phyloP scores from a whole-genome alignment of 2,797 vertebrate species.

The Allobates femoralis region DNA sequence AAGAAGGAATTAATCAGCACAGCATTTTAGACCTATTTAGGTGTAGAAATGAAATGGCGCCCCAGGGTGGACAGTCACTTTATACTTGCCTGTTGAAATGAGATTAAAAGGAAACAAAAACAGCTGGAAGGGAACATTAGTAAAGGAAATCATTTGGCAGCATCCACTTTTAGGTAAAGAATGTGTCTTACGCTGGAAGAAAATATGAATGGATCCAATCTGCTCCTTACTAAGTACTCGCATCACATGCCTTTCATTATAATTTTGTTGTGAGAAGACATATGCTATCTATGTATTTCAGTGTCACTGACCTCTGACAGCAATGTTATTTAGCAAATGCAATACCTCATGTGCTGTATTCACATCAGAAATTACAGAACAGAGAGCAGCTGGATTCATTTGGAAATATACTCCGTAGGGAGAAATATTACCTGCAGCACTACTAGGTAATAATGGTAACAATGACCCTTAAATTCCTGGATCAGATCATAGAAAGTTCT shows the following conservation, averaged over 20 bases:
- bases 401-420: conserved; percentile 26
- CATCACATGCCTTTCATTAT: conserved; percentile 45
- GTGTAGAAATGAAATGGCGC: neutral
- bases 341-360: conserved; percentile 20
- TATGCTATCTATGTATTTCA: conserved; percentile 36
- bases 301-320: conserved; percentile 44
- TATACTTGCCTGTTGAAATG: neutral
- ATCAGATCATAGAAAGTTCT: conserved; percentile 1
- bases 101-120: conserved; percentile 1
- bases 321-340: conserved; percentile 43
- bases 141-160: conserved; percentile 9
- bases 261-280: conserved; percentile 36
- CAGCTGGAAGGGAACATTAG: conserved; percentile 1
- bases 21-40: neutral
- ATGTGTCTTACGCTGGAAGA: neutral
- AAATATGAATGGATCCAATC: neutral
- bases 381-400: conserved; percentile 41
- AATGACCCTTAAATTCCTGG: conserved; percentile 28
- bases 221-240: conserved; percentile 12
- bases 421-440: conserved; percentile 42
- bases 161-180: neutral
- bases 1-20: neutral
- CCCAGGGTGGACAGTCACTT: neutral
- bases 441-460: conserved; percentile 3
- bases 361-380: conserved; percentile 24